Conservation (phyloP, 2,797 vertebrate species). For the Mallotus villosus region DNA sequence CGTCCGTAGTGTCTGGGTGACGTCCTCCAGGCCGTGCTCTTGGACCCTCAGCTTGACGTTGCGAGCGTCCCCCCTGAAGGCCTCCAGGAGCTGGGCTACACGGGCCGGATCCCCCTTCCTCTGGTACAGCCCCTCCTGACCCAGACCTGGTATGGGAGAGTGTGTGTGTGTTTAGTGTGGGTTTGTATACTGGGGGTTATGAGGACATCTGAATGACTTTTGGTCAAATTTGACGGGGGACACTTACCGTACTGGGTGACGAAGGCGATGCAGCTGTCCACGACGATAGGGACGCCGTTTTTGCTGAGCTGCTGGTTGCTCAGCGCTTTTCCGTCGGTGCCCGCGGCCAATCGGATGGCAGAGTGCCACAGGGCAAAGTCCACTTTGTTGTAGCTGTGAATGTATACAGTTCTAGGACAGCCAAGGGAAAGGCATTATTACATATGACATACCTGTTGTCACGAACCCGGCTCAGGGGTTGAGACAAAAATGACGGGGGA, state of each 20-base stretch:
- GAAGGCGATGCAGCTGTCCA: constrained; percentile 96
- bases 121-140: constrained; percentile 87
- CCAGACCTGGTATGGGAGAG: constrained; percentile 78
- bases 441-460: not conserved
- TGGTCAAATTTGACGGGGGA: too few species aligned
- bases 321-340: constrained; percentile 88
- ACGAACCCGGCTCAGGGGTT: too few species aligned
- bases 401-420: constrained; percentile 85
- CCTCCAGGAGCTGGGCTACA: constrained; percentile 80
- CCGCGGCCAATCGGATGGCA: constrained; percentile 90
- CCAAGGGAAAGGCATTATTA: not conserved
- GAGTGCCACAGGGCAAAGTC: constrained; percentile 92
- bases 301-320: constrained; percentile 95
- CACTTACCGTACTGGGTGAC: constrained; percentile 95
- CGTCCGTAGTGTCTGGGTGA: constrained; percentile 86
- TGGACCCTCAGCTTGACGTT: constrained; percentile 88
- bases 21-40: constrained; percentile 87
- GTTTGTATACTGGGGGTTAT: not conserved
- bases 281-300: constrained; percentile 91
- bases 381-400: constrained; percentile 86
- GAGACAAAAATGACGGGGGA: too few species aligned
- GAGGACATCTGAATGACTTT: constrained; percentile 4
- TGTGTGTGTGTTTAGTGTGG: not conserved
- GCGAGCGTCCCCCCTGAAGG: constrained; percentile 88
- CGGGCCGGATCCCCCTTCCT: constrained; percentile 77